Conservation (phyloP, 2,888 invertebrate genomes). For the Drosophila cracens region DNA sequence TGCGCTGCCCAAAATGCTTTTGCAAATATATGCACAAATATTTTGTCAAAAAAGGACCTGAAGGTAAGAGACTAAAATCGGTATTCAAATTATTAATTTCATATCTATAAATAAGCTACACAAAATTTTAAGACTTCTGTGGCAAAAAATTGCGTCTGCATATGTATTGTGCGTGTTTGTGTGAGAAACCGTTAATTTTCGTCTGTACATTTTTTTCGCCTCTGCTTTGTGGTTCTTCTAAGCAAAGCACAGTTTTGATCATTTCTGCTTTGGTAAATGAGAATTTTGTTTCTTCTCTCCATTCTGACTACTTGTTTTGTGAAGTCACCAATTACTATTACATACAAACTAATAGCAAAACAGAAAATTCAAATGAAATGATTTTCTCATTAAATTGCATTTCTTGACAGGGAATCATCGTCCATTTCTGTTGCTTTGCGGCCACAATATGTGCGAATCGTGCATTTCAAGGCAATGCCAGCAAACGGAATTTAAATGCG, state of each 20-base stretch:
- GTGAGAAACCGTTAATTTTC: slow-evolving; percentile 21
- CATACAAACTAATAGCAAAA: neutral
- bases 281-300: neutral
- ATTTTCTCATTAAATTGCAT: neutral
- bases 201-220: neutral
- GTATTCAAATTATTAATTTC: neutral
- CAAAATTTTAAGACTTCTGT: neutral
- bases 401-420: slow-evolving; percentile 56
- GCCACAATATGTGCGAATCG: slow-evolving; percentile 89
- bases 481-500: slow-evolving; percentile 61
- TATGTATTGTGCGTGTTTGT: neutral
- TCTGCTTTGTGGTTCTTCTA: neutral
- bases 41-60: slow-evolving; percentile 1
- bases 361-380: neutral
- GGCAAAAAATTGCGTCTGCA: neutral
- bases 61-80: slow-evolving; percentile 31
- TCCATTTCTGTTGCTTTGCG: slow-evolving; percentile 88
- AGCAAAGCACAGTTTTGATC: neutral
- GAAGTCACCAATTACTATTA: neutral
- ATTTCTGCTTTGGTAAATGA: neutral
- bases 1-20: slow-evolving; percentile 76
- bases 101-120: neutral
- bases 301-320: neutral
- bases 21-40: slow-evolving; percentile 57
- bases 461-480: slow-evolving; percentile 85